Evolutionary conservation across 64 coral and sea anemone genomes (phyloP).

Genomic region (Dendrophyllia cribrosa): DNA sequence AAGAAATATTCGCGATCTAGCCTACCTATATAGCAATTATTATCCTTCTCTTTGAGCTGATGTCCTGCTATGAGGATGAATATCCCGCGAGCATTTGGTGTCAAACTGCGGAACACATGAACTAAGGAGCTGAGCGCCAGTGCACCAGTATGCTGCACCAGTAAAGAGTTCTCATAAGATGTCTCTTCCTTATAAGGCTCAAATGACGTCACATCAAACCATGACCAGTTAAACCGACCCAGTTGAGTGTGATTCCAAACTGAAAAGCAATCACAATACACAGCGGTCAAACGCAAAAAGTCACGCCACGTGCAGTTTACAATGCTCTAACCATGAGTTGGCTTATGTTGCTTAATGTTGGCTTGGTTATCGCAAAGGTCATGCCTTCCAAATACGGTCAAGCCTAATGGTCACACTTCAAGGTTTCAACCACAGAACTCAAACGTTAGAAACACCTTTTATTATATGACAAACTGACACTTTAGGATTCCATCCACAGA

Average conservation of each 20-base stretch:
- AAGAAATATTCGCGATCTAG: too few relatives aligned
- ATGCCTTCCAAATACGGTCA: too few relatives aligned
- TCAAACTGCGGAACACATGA: conserved; percentile 97
- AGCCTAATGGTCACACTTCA: too few relatives aligned
- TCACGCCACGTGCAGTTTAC: too few relatives aligned
- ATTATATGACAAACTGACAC: too few relatives aligned
- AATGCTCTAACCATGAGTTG: too few relatives aligned
- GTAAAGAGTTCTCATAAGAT: conserved; percentile 95
- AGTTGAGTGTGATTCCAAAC: conserved; percentile 98
- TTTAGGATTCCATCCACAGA: too few relatives aligned
- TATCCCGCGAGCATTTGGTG: conserved; percentile 89
- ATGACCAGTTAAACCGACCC: conserved; percentile 97
- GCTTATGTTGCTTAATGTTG: too few relatives aligned
- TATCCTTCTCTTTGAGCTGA: conserved; percentile 90
- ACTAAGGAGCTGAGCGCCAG: conserved; percentile 92
- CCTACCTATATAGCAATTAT: conserved; percentile 86
- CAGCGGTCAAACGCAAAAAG: neutral
- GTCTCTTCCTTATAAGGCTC: conserved; percentile 95
- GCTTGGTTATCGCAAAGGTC: too few relatives aligned
- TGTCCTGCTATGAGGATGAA: conserved; percentile 85
- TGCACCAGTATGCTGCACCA: conserved; percentile 92
- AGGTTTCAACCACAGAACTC: too few relatives aligned
- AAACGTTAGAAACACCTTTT: too few relatives aligned
- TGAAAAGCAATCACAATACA: conserved; percentile 25
- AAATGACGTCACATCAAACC: conserved; percentile 99